phyloP scores from a whole-genome alignment of 2,113 vertebrate species.

The Tachuris rubrigastra region DNA sequence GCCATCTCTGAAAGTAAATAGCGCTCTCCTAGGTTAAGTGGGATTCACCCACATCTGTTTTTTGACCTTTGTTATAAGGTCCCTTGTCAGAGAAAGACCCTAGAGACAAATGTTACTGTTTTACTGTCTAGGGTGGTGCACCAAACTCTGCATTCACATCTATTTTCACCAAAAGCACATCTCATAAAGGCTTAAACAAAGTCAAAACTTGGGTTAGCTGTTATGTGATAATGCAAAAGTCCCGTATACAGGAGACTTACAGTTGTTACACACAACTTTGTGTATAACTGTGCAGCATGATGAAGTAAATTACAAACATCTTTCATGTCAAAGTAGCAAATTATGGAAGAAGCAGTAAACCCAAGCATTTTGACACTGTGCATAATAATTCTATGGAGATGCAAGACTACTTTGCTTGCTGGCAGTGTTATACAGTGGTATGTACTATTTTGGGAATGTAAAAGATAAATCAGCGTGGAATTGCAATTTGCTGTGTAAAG shows the following conservation, averaged over 20 bases:
- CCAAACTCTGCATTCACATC: not conserved
- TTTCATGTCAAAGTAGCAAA: not conserved
- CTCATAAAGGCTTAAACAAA: not conserved
- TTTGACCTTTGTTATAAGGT: not conserved
- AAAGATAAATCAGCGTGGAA: not conserved
- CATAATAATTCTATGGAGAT: not conserved
- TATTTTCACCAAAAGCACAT: not conserved
- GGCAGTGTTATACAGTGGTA: not conserved
- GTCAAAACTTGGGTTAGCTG: not conserved
- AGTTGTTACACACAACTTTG: not conserved
- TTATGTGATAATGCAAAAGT: not conserved
- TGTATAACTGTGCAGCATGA: not conserved
- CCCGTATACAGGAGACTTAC: not conserved
- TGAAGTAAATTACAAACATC: not conserved
- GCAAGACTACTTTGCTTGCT: not conserved
- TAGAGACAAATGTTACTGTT: not conserved
- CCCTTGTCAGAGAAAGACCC: not conserved
- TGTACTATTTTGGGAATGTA: not conserved
- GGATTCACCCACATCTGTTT: not conserved
- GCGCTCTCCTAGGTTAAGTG: not conserved
- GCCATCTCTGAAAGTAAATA: not conserved
- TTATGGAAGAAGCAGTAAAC: not conserved
- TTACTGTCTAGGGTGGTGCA: not conserved
- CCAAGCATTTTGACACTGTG: not conserved
- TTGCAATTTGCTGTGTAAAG: not conserved